Evolutionary conservation across 2,797 vertebrate species (phyloP).

Genomic region (Anguilla anguilla): DNA sequence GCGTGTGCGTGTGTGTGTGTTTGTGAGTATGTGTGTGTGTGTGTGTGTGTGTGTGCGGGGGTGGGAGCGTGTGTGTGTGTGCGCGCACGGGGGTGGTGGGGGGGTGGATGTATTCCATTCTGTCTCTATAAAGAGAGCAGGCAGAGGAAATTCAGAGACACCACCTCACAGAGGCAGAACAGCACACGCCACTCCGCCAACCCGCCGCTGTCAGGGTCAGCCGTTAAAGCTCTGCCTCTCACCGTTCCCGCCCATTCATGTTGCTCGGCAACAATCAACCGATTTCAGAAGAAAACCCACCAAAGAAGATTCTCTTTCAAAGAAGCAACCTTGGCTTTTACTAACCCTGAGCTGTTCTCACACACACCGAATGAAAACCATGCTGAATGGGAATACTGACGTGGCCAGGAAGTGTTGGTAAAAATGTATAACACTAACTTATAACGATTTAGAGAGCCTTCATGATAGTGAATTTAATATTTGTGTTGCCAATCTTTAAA

Average conservation of each 20-base stretch:
- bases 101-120: no score
- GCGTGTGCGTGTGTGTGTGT: no score
- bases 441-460: not conserved
- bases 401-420: not conserved
- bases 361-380: not conserved
- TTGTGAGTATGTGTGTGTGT: no score
- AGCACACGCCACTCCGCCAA: no score
- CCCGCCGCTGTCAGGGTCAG: not conserved
- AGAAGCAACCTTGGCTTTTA: conserved; percentile 1
- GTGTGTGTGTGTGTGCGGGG: no score
- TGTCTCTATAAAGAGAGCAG: no score
- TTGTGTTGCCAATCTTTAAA: not conserved
- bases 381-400: not conserved
- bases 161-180: not conserved
- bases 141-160: not conserved
- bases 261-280: not conserved
- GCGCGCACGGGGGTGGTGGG: no score
- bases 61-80: no score
- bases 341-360: not conserved
- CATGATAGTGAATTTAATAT: not conserved
- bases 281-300: not conserved
- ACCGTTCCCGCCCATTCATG: not conserved
- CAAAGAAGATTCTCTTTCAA: not conserved
- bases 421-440: not conserved
- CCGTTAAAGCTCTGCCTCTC: not conserved